Conservation (phyloP, 2,797 vertebrate genomes). For the Dromococcyx pavoninus region DNA sequence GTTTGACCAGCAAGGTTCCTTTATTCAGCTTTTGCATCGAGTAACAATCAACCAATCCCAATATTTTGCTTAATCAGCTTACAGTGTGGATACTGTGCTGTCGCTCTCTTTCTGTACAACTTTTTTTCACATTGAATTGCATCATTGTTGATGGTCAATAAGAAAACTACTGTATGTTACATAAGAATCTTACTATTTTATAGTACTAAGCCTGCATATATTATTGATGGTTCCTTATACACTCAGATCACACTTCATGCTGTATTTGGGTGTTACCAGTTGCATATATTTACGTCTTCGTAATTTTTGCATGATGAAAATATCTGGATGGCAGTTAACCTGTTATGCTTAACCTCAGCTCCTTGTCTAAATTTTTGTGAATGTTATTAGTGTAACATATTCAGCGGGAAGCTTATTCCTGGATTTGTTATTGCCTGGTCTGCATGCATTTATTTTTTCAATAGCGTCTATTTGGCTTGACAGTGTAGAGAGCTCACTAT, state of each 20-base stretch:
- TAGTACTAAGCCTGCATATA: not conserved
- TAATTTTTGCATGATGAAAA: not conserved
- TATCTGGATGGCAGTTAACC: not conserved
- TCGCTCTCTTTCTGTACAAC: not conserved
- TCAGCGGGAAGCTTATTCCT: not conserved
- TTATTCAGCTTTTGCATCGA: not conserved
- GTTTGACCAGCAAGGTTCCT: not conserved
- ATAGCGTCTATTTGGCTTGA: not conserved
- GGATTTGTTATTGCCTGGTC: not conserved
- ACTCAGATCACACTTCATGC: not conserved
- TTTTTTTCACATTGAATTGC: not conserved
- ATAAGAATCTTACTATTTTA: not conserved
- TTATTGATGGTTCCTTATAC: not conserved
- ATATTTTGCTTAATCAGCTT: not conserved
- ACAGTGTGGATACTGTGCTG: not conserved
- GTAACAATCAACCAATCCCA: not conserved
- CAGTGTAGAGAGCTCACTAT: not conserved
- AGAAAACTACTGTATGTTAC: not conserved
- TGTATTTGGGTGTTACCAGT: not conserved
- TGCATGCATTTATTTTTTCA: not conserved
- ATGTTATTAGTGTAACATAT: not conserved
- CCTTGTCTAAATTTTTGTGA: not conserved
- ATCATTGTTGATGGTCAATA: fast-evolving
- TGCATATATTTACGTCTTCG: not conserved
- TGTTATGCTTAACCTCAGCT: not conserved